These are phyloP conservation scores for Liodrosophila aerea DNA, from an alignment of 2,888 invertebrate species.

Conservation along the genomic window DNA sequence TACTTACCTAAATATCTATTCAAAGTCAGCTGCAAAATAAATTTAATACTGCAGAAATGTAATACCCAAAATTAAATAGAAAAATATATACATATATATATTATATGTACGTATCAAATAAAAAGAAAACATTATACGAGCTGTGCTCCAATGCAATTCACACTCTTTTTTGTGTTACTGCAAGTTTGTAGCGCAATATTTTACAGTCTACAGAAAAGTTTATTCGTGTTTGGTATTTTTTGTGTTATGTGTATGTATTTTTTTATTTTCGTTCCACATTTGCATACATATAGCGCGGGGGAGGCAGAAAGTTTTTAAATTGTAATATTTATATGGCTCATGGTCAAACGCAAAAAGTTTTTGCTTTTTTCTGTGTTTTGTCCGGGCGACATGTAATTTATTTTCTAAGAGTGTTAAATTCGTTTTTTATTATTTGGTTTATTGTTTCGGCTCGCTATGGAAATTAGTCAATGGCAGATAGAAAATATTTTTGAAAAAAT, in stretches of 20 bases:
- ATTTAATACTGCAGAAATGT: constrained; percentile 38
- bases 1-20: constrained; percentile 13
- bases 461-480: constrained; percentile 22
- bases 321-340: constrained; percentile 57
- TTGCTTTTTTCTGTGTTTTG: constrained; percentile 6
- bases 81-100: constrained; percentile 3
- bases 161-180: constrained; percentile 38
- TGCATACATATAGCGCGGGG: constrained; percentile 11
- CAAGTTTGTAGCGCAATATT: constrained; percentile 48
- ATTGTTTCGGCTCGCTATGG: not conserved
- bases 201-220: constrained; percentile 54
- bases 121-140: constrained; percentile 27
- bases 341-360: constrained; percentile 40
- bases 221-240: constrained; percentile 16
- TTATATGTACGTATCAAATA: constrained; percentile 4
- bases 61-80: constrained; percentile 18
- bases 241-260: not conserved
- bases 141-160: constrained; percentile 37
- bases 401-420: constrained; percentile 35
- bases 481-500: constrained; percentile 3
- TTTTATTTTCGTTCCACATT: constrained; percentile 24
- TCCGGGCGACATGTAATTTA: constrained; percentile 38
- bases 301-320: constrained; percentile 45
- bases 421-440: constrained; percentile 6
- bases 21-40: constrained; percentile 16